Evolutionary conservation across 2,797 vertebrate genomes (phyloP), one percentile per base, ranked within the genome.

Genomic region (Zalophus californianus): DNA sequence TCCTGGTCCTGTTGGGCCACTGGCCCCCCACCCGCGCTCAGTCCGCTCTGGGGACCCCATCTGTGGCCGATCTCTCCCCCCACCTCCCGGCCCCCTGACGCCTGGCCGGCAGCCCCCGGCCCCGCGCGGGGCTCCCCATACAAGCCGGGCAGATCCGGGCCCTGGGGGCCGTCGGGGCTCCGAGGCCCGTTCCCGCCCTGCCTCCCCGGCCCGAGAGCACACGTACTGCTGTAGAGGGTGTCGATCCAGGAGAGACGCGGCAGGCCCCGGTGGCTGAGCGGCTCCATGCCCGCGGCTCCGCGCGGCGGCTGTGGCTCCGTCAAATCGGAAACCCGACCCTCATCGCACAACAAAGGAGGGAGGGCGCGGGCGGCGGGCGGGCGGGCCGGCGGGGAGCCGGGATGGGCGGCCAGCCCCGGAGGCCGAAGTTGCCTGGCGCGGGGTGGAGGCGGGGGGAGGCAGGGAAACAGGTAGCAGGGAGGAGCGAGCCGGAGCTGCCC

Each of bases 191-290:
- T 68, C 75, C 64, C 52, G 79, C 80, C 90, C 38, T 0, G 29
- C 79, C 64, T 62, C 52, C 92, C 77, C 90, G 18, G 87, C 23
- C 70, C 11, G 72, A 58, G 96, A 97, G 54, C 94, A 87, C 99
- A 99, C 99, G 56, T 99, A 99, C 99, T 99, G 99, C 99, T 99
- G 98, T 99, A 99, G 96, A 99, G 99, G 72, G 99, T 99, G 99
- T 99, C 99, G 98, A 99, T 99, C 99, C 99, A 99, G 98, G 99
- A 99, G 98, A 99, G 99, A 97, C 99, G 99, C 96, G 99, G 99
- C 98, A 99, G 99, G 98, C 99, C 99, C 87, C 98, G 99, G 97
- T 99, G 99, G 98, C 99, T 99, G 96, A 99, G 99, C 94, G 99
- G 99, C 99, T 99, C 99, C 99, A 99, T 99, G 98, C 99, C 99